Evolutionary conservation across 2,113 vertebrate genomes (phyloP).

Genomic region (Sander lucioperca): DNA sequence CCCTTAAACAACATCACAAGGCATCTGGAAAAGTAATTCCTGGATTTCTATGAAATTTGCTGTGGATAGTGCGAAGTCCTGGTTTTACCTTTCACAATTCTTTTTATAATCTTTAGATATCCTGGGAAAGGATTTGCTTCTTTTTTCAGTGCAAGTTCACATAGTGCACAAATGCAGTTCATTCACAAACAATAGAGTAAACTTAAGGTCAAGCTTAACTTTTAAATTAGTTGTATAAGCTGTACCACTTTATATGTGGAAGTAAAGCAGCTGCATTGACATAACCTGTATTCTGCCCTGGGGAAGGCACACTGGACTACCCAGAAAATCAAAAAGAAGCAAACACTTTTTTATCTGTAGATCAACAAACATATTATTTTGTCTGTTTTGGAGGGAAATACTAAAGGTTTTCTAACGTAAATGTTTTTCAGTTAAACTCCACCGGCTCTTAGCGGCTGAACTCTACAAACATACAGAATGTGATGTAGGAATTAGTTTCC

Average conservation of each 20-base stretch:
- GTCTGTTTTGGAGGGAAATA: conserved; percentile 9
- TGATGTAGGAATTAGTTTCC: conserved; percentile 53
- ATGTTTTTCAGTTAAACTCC: conserved; percentile 43
- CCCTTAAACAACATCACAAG: neutral
- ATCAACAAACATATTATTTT: conserved; percentile 28
- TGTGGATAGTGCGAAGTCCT: neutral
- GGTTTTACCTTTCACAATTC: neutral
- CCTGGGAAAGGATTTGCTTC: conserved; percentile 27
- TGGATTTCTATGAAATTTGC: conserved; percentile 10
- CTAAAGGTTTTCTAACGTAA: conserved; percentile 34
- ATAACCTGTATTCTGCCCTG: neutral
- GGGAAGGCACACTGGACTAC: neutral
- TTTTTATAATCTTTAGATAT: conserved; percentile 37
- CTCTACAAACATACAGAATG: conserved; percentile 52
- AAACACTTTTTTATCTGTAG: conserved; percentile 35
- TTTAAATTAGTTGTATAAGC: neutral
- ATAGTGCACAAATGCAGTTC: neutral
- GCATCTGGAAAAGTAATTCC: conserved; percentile 32
- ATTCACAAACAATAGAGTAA: neutral
- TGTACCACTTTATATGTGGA: neutral
- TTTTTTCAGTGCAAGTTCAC: conserved; percentile 6
- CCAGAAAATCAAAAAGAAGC: conserved; percentile 16
- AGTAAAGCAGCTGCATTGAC: neutral
- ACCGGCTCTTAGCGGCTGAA: conserved; percentile 22
- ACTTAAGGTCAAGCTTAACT: neutral